These are phyloP conservation scores for Timandra comae DNA, from an alignment of 2,888 invertebrate species.

Conservation along the genomic window DNA sequence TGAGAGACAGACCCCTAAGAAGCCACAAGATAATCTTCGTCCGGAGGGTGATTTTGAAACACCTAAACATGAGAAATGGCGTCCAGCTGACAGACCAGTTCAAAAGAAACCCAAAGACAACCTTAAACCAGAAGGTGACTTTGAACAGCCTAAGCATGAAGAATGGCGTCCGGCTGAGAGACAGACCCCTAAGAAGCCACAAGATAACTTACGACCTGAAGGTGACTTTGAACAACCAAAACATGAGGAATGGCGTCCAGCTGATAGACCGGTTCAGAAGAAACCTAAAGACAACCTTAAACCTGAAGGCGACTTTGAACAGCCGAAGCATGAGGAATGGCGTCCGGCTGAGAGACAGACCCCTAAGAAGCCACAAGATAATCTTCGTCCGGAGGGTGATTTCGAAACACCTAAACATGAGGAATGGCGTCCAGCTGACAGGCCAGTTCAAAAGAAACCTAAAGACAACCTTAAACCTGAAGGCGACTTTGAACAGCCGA, in stretches of 20 bases:
- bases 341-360: conserved; percentile 47
- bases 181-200: conserved; percentile 48
- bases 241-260: conserved; percentile 49
- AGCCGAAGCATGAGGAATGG: conserved; percentile 51
- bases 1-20: conserved; percentile 54
- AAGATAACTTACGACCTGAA: conserved; percentile 73
- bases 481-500: conserved; percentile 73
- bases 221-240: conserved; percentile 69
- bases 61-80: conserved; percentile 41
- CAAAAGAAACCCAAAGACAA: conserved; percentile 47
- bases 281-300: conserved; percentile 62
- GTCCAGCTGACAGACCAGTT: conserved; percentile 50
- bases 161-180: conserved; percentile 50
- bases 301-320: conserved; percentile 58
- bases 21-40: conserved; percentile 58
- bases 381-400: conserved; percentile 68
- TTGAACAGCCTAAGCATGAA: conserved; percentile 38
- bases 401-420: conserved; percentile 57
- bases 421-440: conserved; percentile 61
- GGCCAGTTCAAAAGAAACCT: conserved; percentile 50
- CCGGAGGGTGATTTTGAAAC: conserved; percentile 72
- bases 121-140: conserved; percentile 68
- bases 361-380: conserved; percentile 62
- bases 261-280: conserved; percentile 41
- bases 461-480: conserved; percentile 71